These are phyloP conservation scores for Chiroxiphia lanceolata DNA, from an alignment of 2,797 vertebrate genomes.

Conservation along the genomic window DNA sequence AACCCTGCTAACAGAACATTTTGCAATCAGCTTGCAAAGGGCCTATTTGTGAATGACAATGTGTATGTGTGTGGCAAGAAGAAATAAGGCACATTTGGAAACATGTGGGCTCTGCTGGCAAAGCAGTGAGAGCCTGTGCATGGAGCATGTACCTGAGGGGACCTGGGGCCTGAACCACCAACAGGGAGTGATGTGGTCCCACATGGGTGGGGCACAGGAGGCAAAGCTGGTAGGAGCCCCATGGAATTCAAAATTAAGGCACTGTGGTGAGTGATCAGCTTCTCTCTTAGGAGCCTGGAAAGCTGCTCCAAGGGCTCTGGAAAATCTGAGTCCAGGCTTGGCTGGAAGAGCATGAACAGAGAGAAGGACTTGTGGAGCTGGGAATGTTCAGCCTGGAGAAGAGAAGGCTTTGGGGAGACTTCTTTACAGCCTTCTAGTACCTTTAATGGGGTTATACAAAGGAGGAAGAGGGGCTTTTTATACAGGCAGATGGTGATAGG, in stretches of 20 bases:
- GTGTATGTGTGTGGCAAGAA: not conserved
- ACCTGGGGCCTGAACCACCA: not conserved
- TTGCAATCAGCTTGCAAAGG: not conserved
- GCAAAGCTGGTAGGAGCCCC: not conserved
- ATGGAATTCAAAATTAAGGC: not conserved
- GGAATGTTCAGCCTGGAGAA: rapidly evolving
- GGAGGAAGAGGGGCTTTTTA: not conserved
- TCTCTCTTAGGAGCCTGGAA: not conserved
- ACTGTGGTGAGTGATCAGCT: not conserved
- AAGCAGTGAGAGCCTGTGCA: not conserved
- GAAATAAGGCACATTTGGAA: not conserved
- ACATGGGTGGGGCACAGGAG: rapidly evolving
- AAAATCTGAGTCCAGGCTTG: not conserved
- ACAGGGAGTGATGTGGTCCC: rapidly evolving
- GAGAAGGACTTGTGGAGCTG: not conserved
- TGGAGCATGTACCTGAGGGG: not conserved
- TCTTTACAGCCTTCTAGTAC: not conserved
- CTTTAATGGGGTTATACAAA: not conserved
- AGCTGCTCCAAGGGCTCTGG: not conserved
- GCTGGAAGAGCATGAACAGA: not conserved
- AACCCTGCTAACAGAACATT: not conserved
- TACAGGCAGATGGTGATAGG: not conserved
- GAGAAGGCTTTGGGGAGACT: not conserved
- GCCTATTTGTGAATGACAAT: not conserved
- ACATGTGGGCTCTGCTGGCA: not conserved